These are phyloP conservation scores for Canis aureus DNA, from an alignment of 2,113 vertebrate species.

Conservation along the genomic window DNA sequence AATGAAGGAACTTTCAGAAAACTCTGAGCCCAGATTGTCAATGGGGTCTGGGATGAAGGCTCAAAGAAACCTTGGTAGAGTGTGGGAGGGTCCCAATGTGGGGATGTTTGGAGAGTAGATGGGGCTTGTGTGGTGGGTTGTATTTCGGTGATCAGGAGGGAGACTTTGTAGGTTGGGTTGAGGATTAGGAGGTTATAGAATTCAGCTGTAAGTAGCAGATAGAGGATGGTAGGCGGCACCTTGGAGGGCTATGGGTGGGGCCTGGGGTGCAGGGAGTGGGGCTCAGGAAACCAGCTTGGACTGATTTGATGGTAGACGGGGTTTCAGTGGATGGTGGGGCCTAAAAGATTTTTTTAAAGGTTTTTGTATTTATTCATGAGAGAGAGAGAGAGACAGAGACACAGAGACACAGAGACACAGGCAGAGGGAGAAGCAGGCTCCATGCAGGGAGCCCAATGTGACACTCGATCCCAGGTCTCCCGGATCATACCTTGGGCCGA, in stretches of 20 bases:
- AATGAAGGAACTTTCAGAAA: neutral
- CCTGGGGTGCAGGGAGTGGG: neutral
- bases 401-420: too few relatives aligned
- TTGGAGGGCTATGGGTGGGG: neutral
- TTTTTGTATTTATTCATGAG: too few relatives aligned
- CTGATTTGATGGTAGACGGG: neutral
- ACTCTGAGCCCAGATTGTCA: conserved; percentile 43
- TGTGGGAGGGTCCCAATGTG: neutral
- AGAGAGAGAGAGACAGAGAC: too few relatives aligned
- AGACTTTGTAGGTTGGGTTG: conserved; percentile 34
- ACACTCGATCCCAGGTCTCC: too few relatives aligned
- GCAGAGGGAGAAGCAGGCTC: too few relatives aligned
- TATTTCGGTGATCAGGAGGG: neutral
- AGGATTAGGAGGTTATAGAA: neutral
- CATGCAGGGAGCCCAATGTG: too few relatives aligned
- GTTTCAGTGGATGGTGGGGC: conserved; percentile 38
- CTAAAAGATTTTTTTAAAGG: neutral
- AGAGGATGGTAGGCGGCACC: neutral
- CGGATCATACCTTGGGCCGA: too few relatives aligned
- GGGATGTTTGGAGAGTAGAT: conserved; percentile 2
- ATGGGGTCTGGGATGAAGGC: conserved; percentile 14
- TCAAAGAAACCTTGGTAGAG: conserved; percentile 20
- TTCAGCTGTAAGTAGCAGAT: neutral
- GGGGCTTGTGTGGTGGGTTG: neutral
- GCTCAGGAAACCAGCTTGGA: neutral